phyloP scores from a whole-genome alignment of 1,140 invertebrate genomes.

The Zaprionus ghesquierei region DNA sequence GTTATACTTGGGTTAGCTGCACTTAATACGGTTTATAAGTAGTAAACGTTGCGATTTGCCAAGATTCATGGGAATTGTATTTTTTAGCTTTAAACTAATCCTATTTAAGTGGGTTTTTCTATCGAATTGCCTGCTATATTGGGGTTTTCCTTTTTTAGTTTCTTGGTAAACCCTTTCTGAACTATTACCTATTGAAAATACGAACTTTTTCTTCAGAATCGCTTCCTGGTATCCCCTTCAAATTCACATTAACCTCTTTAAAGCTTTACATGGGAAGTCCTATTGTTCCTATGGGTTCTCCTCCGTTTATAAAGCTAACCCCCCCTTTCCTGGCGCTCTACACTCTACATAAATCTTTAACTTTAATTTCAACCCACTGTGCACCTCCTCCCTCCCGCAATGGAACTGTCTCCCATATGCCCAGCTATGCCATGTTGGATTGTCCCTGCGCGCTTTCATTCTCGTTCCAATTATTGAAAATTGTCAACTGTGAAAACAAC shows the following conservation, averaged over 20 bases:
- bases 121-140: too few relatives aligned
- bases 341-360: background rate
- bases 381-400: background rate
- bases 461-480: slow-evolving; percentile 44
- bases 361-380: background rate
- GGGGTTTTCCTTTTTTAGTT: too few relatives aligned
- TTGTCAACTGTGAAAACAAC: slow-evolving; percentile 62
- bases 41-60: background rate
- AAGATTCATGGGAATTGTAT: too few relatives aligned
- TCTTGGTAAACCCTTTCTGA: too few relatives aligned
- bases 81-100: too few relatives aligned
- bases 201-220: too few relatives aligned
- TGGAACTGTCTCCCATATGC: background rate
- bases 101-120: too few relatives aligned
- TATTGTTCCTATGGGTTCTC: background rate
- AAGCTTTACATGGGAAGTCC: background rate
- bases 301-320: background rate
- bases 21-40: background rate
- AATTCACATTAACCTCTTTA: too few relatives aligned
- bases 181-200: too few relatives aligned
- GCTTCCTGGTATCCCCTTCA: too few relatives aligned
- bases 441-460: background rate
- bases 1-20: background rate
- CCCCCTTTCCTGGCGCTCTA: background rate
- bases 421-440: background rate